phyloP scores from a whole-genome alignment of 1,140 invertebrate species.

The Ceratosolen solmsi region DNA sequence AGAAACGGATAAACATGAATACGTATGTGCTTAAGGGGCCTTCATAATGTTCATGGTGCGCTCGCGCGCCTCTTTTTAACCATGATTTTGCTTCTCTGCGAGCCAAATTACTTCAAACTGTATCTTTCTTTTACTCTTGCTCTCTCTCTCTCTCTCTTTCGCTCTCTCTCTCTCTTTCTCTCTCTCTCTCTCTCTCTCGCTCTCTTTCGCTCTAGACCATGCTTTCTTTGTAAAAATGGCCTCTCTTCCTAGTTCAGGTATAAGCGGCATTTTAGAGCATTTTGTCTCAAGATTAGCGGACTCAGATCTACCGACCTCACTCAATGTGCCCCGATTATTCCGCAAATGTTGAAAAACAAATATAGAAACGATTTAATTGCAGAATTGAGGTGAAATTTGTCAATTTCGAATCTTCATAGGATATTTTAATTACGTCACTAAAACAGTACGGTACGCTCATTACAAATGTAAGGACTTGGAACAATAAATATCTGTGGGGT shows the following conservation, averaged over 20 bases:
- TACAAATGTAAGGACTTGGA: no score
- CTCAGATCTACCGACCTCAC: neutral
- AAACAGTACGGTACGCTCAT: no score
- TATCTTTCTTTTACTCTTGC: neutral
- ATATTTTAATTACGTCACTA: neutral
- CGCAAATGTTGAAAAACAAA: neutral
- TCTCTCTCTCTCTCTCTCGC: neutral
- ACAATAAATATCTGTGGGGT: no score
- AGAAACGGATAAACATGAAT: constrained; percentile 34
- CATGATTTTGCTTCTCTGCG: neutral
- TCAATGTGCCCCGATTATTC: no score
- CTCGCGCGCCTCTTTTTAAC: neutral
- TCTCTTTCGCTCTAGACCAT: neutral
- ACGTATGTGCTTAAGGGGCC: constrained; percentile 34
- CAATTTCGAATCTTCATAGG: neutral
- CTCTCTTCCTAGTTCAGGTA: neutral
- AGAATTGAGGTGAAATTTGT: neutral
- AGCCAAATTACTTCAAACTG: constrained; percentile 8
- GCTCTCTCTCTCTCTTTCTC: neutral
- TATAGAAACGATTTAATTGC: neutral
- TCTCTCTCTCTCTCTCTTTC: neutral
- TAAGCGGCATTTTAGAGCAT: neutral
- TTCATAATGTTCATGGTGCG: constrained; percentile 26
- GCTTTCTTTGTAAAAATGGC: neutral
- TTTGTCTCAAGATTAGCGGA: neutral